phyloP scores from a whole-genome alignment of 1,140 invertebrate genomes.

The Chironomus tepperi region DNA sequence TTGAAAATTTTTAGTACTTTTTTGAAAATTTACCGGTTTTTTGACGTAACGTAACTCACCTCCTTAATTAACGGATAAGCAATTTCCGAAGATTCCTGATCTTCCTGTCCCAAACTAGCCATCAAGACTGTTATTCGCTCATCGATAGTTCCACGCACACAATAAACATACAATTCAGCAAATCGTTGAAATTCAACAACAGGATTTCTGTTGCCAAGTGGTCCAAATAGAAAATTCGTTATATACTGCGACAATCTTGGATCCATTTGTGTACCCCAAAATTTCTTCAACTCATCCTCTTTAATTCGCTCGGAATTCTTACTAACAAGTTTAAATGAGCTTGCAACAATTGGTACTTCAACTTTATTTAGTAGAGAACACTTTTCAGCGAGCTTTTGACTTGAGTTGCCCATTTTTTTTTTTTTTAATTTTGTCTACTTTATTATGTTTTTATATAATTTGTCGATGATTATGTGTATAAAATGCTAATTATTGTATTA shows the following conservation, averaged over 20 bases:
- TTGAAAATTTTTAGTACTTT: no score
- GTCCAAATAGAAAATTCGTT: conserved; percentile 50
- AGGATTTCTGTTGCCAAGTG: conserved; percentile 40
- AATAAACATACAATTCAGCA: conserved; percentile 50
- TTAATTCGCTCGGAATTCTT: conserved; percentile 50
- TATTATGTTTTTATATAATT: no score
- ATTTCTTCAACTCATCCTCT: conserved; percentile 54
- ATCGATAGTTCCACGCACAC: conserved; percentile 49
- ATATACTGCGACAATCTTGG: conserved; percentile 48
- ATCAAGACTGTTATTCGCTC: conserved; percentile 47
- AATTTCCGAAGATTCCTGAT: conserved; percentile 43
- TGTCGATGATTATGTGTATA: conserved; percentile 27
- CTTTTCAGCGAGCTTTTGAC: conserved; percentile 51
- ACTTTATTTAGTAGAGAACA: conserved; percentile 50
- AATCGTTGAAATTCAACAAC: conserved; percentile 49
- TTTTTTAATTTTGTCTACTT: no score
- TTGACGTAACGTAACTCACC: conserved; percentile 33
- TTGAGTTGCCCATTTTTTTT: conserved; percentile 44
- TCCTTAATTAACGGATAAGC: conserved; percentile 50
- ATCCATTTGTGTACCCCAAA: conserved; percentile 51
- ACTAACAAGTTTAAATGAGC: conserved; percentile 48
- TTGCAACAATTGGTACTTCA: conserved; percentile 49
- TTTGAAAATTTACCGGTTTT: no score
- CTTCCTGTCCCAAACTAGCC: conserved; percentile 46
- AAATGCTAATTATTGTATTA: background rate